A percentile compares a stretch with the other conserved stretches of the same genome.
These are phyloP conservation scores for Ennomos quercinarius DNA, from an alignment of 2,888 invertebrate genomes.

Conservation along the genomic window DNA sequence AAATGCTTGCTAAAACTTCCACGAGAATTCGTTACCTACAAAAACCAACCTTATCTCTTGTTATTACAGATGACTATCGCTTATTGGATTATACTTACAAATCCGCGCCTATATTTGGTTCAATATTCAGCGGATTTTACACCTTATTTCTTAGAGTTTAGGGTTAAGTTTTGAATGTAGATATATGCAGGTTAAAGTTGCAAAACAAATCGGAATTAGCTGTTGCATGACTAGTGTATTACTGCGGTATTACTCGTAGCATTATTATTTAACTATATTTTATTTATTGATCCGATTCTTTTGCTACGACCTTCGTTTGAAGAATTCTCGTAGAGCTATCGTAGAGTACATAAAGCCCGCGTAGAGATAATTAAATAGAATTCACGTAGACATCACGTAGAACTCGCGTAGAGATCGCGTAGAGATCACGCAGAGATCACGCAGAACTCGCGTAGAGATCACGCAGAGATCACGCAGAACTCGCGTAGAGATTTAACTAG, in stretches of 20 bases:
- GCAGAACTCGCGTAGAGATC: no score
- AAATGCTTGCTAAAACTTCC: constrained; percentile 29
- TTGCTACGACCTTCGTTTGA: no score
- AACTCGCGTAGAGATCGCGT: no score
- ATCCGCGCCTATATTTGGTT: neutral
- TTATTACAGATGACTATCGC: constrained; percentile 7
- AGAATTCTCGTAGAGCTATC: no score
- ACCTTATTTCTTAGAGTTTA: neutral
- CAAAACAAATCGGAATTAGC: constrained; percentile 26
- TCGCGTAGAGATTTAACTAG: no score
- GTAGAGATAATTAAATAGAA: no score
- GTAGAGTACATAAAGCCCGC: no score
- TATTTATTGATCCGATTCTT: no score
- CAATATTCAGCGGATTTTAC: neutral
- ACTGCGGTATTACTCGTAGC: constrained; percentile 10
- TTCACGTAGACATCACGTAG: no score
- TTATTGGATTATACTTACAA: constrained; percentile 1
- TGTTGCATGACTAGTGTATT: constrained; percentile 18
- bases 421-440: no score
- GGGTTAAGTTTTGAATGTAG: constrained; percentile 8
- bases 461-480: no score
- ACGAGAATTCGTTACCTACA: constrained; percentile 5
- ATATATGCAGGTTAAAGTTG: constrained; percentile 17
- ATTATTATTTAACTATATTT: no score
- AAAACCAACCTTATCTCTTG: constrained; percentile 9